Conservation (phyloP, 2,797 vertebrate species). For the Potorous gilbertii region DNA sequence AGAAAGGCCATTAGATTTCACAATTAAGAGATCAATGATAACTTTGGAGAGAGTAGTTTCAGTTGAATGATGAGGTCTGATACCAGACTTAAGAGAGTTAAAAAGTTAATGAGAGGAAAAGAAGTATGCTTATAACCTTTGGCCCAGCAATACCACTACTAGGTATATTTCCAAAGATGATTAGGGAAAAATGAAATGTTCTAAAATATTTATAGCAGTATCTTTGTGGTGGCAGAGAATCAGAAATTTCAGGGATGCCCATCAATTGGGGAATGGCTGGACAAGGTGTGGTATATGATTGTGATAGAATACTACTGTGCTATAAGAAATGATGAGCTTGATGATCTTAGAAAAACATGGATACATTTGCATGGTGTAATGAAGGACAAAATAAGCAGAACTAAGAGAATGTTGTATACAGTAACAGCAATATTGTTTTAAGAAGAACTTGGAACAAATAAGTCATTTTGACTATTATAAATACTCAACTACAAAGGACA, state of each 20-base stretch:
- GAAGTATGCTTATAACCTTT: background rate
- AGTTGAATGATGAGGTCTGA: background rate
- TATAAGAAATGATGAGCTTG: background rate
- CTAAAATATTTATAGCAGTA: background rate
- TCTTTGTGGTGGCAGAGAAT: background rate
- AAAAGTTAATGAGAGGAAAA: background rate
- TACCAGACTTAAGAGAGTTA: background rate
- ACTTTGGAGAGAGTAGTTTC: background rate
- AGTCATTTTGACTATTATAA: background rate
- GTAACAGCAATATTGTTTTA: background rate
- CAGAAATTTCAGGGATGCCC: background rate
- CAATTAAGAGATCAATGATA: background rate
- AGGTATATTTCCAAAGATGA: background rate
- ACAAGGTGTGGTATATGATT: background rate
- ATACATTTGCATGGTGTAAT: background rate
- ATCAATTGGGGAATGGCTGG: background rate
- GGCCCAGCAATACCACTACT: background rate
- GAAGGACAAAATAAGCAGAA: background rate
- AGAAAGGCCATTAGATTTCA: background rate
- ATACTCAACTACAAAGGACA: background rate
- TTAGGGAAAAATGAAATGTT: background rate
- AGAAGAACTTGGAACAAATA: background rate
- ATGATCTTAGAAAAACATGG: background rate
- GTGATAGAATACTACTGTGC: background rate
- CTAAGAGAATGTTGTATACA: background rate